Evolutionary conservation across 2,113 vertebrate genomes (phyloP).

Genomic region (Micronycteris hirsuta): DNA sequence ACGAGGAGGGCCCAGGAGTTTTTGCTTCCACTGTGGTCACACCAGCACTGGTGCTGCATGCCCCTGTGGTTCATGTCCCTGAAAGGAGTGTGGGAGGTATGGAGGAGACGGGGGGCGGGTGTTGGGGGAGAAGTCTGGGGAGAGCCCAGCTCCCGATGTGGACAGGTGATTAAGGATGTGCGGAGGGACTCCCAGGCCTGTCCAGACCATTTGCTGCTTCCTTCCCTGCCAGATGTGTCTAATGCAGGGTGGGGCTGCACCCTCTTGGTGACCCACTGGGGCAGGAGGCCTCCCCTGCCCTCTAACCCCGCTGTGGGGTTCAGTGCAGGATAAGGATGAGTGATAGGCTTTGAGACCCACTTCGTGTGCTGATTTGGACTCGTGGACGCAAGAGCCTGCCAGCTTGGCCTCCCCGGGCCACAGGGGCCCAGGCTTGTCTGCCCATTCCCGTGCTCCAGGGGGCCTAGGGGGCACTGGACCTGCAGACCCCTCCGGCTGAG

Average conservation of each 20-base stretch:
- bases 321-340: not conserved
- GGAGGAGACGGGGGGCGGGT: fast-evolving
- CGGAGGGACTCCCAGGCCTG: not conserved
- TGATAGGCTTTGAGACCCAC: not conserved
- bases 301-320: not conserved
- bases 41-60: not conserved
- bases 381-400: not conserved
- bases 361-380: not conserved
- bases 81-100: not conserved
- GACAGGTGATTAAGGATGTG: not conserved
- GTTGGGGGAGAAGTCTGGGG: fast-evolving
- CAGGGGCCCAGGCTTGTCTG: not conserved
- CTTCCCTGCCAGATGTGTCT: not conserved
- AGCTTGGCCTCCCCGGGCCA: not conserved
- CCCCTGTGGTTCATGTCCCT: not conserved
- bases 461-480: not conserved
- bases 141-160: not conserved
- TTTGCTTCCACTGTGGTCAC: not conserved
- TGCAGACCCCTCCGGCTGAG: not conserved
- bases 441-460: not conserved
- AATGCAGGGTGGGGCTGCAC: not conserved
- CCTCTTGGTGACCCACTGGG: not conserved
- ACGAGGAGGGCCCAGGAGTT: not conserved
- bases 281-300: not conserved
- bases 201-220: not conserved